Conservation (phyloP, 2,888 invertebrate species). For the Dynastes hyllus region DNA sequence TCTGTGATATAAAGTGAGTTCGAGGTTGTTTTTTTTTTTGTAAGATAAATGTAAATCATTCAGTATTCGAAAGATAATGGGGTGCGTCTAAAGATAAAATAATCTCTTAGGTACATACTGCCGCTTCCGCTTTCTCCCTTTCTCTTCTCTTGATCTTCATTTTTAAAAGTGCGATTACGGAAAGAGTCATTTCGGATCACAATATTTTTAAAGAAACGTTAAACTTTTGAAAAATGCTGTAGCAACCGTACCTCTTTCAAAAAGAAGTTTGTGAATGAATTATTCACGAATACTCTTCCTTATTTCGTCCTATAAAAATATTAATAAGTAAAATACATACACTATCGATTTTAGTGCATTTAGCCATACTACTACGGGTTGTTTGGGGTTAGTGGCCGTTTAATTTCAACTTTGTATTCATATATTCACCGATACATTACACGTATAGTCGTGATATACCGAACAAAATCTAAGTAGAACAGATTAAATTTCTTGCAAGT, state of each 20-base stretch:
- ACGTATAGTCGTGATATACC: conserved; percentile 1
- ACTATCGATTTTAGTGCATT: conserved; percentile 41
- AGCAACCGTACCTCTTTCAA: neutral
- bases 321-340: conserved; percentile 12
- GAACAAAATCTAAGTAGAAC: conserved; percentile 18
- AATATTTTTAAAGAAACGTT: neutral
- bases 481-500: neutral
- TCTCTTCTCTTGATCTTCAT: conserved; percentile 45
- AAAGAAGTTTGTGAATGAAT: neutral
- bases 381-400: conserved; percentile 40
- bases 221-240: conserved; percentile 30
- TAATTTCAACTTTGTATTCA: conserved; percentile 43
- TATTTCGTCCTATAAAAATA: neutral
- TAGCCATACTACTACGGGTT: conserved; percentile 11
- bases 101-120: conserved; percentile 30
- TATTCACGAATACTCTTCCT: neutral
- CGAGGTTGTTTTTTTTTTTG: too few species aligned
- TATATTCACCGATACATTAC: conserved; percentile 36
- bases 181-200: conserved; percentile 44
- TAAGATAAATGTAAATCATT: too few species aligned
- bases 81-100: neutral
- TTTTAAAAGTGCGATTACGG: conserved; percentile 47
- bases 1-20: too few species aligned
- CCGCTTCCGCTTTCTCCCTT: conserved; percentile 28
- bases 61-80: too few species aligned